A percentile compares a stretch with the other conserved stretches of the same genome.
These are phyloP conservation scores for Geodia barretti DNA, from an alignment of 37 sponge, comb jelly and placozoan species.

Conservation along the genomic window DNA sequence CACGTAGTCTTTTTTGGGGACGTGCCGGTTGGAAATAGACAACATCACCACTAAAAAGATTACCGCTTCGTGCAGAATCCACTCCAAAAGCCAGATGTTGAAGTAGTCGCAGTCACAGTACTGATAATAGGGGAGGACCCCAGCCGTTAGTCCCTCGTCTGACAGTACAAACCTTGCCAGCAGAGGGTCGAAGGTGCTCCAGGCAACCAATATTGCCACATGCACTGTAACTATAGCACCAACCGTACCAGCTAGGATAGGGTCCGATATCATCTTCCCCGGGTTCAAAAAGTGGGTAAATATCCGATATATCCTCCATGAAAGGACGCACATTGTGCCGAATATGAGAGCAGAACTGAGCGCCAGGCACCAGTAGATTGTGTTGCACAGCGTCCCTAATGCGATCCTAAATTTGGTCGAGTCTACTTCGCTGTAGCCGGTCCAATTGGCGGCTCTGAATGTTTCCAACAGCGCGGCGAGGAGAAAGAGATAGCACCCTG, in stretches of 20 bases:
- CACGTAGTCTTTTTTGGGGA: neutral
- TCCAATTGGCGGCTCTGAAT: neutral
- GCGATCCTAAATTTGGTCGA: neutral
- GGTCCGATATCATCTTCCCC: neutral
- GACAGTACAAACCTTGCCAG: neutral
- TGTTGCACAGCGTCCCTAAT: neutral
- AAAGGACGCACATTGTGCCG: conserved; percentile 12
- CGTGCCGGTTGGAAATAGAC: neutral
- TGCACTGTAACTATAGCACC: neutral
- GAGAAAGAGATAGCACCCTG: conserved; percentile 24
- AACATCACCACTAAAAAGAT: neutral
- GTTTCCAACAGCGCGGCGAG: neutral
- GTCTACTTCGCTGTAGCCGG: neutral
- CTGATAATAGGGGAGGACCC: neutral
- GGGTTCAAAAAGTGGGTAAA: neutral
- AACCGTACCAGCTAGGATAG: neutral
- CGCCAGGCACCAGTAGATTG: neutral
- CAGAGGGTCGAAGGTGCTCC: neutral
- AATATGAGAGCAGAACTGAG: conserved; percentile 9
- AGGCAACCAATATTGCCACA: neutral
- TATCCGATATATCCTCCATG: conserved; percentile 20
- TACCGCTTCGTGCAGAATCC: neutral
- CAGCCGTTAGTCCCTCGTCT: neutral
- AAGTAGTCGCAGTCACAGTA: neutral
- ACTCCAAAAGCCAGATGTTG: neutral